These are phyloP conservation scores for Pogonocichla stellata DNA, from an alignment of 2,113 vertebrate genomes.

Conservation along the genomic window DNA sequence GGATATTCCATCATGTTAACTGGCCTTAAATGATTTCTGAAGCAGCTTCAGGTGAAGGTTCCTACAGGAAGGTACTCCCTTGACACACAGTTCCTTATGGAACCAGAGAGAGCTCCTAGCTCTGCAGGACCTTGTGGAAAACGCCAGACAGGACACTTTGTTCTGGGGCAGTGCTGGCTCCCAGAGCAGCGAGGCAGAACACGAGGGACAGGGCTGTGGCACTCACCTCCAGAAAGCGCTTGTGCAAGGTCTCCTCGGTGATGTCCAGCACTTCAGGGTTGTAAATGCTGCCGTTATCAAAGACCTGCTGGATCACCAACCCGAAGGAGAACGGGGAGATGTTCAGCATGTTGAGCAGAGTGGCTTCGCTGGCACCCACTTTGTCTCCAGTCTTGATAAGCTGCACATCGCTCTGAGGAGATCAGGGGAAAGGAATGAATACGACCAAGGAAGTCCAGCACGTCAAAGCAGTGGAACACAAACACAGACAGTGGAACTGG, in stretches of 20 bases:
- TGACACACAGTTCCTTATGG: background rate
- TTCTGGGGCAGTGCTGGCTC: background rate
- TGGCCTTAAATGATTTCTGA: background rate
- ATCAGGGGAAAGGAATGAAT: background rate
- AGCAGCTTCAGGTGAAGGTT: background rate
- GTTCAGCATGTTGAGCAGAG: slow-evolving; percentile 96
- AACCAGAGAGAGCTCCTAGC: background rate
- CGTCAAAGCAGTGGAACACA: accelerated
- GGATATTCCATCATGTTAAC: background rate
- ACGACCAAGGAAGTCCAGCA: background rate
- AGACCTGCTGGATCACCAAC: slow-evolving; percentile 95
- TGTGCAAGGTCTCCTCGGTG: slow-evolving; percentile 90
- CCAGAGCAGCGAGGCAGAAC: accelerated
- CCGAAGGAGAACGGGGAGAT: slow-evolving; percentile 98
- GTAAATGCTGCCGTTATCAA: slow-evolving; percentile 97
- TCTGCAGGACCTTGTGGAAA: background rate
- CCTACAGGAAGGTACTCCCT: background rate
- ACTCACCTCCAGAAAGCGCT: slow-evolving; percentile 90
- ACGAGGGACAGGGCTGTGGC: accelerated
- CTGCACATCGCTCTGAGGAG: slow-evolving; percentile 87
- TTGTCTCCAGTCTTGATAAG: slow-evolving; percentile 95
- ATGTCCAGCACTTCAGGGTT: slow-evolving; percentile 98
- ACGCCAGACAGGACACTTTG: accelerated
- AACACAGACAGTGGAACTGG: accelerated
- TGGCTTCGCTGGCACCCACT: slow-evolving; percentile 98